phyloP scores from a whole-genome alignment of 2,888 invertebrate species.

The Cheilosia soror region DNA sequence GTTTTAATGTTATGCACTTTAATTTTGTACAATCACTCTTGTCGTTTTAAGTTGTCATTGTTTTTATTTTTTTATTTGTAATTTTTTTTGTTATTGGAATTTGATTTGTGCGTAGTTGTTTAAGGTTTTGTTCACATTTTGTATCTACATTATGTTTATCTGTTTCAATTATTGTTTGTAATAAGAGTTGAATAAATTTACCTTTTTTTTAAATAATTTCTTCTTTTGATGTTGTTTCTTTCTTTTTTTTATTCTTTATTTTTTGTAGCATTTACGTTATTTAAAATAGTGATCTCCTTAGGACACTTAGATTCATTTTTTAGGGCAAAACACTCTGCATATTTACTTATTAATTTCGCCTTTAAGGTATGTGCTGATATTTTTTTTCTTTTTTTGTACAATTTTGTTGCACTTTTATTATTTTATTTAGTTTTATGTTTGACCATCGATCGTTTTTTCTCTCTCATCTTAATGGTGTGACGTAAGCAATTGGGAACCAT shows the following conservation, averaged over 20 bases:
- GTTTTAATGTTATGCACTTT: conserved; percentile 49
- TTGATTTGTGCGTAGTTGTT: conserved; percentile 27
- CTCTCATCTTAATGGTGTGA: conserved; percentile 83
- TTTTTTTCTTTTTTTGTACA: conserved; percentile 9
- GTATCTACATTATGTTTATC: conserved; percentile 23
- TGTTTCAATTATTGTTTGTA: conserved; percentile 37
- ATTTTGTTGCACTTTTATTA: conserved; percentile 73
- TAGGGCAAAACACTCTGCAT: conserved; percentile 38
- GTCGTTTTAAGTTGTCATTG: conserved; percentile 49
- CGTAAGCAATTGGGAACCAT: conserved; percentile 84
- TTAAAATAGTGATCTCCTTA: conserved; percentile 55
- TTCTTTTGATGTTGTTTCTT: conserved; percentile 19
- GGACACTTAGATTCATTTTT: conserved; percentile 44
- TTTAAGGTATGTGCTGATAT: conserved; percentile 48
- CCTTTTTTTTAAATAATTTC: conserved; percentile 10
- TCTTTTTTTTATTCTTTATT: conserved; percentile 31
- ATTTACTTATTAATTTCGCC: conserved; percentile 20
- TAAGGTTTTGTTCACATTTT: conserved; percentile 29
- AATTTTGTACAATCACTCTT: conserved; percentile 57
- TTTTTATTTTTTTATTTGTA: conserved; percentile 14
- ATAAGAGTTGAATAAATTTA: conserved; percentile 33
- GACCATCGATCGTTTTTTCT: conserved; percentile 69
- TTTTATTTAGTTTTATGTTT: conserved; percentile 74
- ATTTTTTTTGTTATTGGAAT: conserved; percentile 12
- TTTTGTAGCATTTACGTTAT: conserved; percentile 49